A percentile compares a stretch with the other conserved stretches of the same genome.
These are phyloP conservation scores for Rousettus madagascariensis DNA, from an alignment of 2,797 vertebrate species.

Conservation along the genomic window DNA sequence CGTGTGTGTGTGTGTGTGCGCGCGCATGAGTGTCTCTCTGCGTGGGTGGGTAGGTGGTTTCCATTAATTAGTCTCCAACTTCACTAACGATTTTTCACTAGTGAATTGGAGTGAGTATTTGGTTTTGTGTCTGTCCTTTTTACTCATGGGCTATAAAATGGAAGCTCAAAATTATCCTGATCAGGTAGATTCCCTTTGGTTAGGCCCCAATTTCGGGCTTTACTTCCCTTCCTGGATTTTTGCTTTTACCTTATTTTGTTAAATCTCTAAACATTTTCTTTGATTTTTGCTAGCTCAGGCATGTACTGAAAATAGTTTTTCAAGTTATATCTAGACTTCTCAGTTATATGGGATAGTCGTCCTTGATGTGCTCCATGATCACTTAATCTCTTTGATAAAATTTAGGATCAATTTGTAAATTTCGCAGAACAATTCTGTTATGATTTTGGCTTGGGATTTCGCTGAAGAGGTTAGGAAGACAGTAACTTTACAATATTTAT, in stretches of 20 bases:
- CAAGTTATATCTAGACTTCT: not conserved
- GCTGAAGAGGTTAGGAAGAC: not conserved
- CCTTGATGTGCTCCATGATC: not conserved
- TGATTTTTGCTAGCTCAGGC: not conserved
- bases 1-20: not conserved
- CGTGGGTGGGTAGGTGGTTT: accelerated
- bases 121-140: not conserved
- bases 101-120: not conserved
- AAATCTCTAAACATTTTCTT: not conserved
- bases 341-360: not conserved
- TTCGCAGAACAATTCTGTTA: not conserved
- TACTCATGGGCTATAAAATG: not conserved
- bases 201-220: not conserved
- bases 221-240: not conserved
- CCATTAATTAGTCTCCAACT: not conserved
- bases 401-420: conserved; percentile 5
- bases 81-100: not conserved
- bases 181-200: not conserved
- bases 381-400: not conserved
- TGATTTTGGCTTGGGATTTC: not conserved
- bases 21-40: no score
- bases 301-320: not conserved
- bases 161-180: not conserved
- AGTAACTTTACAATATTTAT: not conserved
- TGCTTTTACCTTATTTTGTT: not conserved